phyloP scores from a whole-genome alignment of 1,140 invertebrate species.

The Belonocnema kinseyi region DNA sequence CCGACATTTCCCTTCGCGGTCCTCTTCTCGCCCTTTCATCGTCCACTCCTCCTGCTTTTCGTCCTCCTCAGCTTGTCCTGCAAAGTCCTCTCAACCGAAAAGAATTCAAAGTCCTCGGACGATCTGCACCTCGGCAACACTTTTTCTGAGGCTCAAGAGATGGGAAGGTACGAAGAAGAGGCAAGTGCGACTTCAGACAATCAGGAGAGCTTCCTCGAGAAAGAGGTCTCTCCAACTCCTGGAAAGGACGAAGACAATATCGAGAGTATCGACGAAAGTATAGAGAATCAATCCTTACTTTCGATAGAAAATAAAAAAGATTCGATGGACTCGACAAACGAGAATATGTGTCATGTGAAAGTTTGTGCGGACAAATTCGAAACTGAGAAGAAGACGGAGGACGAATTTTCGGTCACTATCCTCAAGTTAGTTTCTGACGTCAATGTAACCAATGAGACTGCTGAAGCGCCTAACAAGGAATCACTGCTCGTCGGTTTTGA shows the following conservation, averaged over 20 bases:
- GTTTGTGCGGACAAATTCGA: neutral
- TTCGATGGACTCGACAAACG: conserved; percentile 35
- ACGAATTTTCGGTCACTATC: conserved; percentile 8
- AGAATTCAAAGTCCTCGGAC: conserved; percentile 42
- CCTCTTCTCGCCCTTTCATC: conserved; percentile 49
- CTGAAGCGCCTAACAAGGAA: conserved; percentile 45
- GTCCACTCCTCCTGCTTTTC: conserved; percentile 51
- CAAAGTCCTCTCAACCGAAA: conserved; percentile 49
- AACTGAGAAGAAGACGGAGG: neutral
- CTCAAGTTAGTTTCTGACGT: conserved; percentile 16
- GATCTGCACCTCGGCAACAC: conserved; percentile 25
- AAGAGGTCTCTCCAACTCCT: conserved; percentile 36
- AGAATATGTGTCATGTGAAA: conserved; percentile 21
- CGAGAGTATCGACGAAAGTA: conserved; percentile 40
- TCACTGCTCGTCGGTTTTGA: conserved; percentile 61
- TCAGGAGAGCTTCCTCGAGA: conserved; percentile 23
- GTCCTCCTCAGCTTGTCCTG: conserved; percentile 45
- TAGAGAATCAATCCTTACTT: conserved; percentile 43
- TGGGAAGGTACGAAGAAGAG: conserved; percentile 28
- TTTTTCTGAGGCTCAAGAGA: conserved; percentile 26
- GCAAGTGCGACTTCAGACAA: conserved; percentile 1
- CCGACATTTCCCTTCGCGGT: conserved; percentile 60
- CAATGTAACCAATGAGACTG: conserved; percentile 38
- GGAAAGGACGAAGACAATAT: conserved; percentile 44
- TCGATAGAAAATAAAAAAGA: conserved; percentile 37